Conservation (phyloP, 2,888 invertebrate species). For the Melangyna quadrimaculata region DNA sequence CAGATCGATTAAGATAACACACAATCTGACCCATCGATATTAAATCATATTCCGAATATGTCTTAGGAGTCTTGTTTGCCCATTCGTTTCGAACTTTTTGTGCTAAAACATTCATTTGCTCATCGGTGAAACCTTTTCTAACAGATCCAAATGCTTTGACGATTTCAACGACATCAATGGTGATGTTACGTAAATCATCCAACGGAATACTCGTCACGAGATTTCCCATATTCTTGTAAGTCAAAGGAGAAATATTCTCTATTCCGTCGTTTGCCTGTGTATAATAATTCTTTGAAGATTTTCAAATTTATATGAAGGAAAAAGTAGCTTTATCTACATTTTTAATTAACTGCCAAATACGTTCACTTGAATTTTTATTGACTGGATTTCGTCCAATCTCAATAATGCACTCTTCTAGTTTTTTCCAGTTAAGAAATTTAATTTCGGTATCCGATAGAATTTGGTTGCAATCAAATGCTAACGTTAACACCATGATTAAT, state of each 20-base stretch:
- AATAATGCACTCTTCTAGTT: conserved; percentile 73
- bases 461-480: conserved; percentile 69
- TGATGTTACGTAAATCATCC: conserved; percentile 82
- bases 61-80: conserved; percentile 82
- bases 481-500: not conserved
- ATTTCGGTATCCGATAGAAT: conserved; percentile 66
- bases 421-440: conserved; percentile 72
- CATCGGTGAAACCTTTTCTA: conserved; percentile 75
- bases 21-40: conserved; percentile 82
- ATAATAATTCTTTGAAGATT: not conserved
- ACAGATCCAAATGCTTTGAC: conserved; percentile 83
- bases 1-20: conserved; percentile 83
- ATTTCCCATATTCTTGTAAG: conserved; percentile 74
- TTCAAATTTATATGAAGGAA: not conserved
- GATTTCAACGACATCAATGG: conserved; percentile 82
- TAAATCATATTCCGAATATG: conserved; percentile 83
- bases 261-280: conserved; percentile 73
- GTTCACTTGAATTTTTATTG: conserved; percentile 72
- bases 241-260: conserved; percentile 73
- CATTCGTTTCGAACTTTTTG: conserved; percentile 82
- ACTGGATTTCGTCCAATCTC: conserved; percentile 72
- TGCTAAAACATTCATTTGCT: conserved; percentile 81
- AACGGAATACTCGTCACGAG: conserved; percentile 80
- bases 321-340: conserved; percentile 58
- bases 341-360: conserved; percentile 75